Evolutionary conservation across 2,888 invertebrate genomes (phyloP).

Genomic region (Elgonia sp.): DNA sequence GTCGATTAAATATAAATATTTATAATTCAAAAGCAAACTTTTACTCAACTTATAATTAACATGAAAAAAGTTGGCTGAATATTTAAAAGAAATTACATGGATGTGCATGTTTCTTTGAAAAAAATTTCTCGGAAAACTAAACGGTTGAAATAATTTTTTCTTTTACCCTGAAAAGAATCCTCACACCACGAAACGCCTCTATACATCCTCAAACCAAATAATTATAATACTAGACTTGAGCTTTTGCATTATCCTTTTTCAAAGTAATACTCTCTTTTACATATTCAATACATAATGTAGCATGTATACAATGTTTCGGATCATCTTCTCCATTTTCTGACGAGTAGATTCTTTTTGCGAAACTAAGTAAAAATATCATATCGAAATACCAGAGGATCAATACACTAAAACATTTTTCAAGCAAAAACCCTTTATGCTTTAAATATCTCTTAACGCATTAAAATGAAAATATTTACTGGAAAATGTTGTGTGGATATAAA

Average conservation of each 20-base stretch:
- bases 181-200: neutral
- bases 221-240: conserved; percentile 25
- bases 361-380: conserved; percentile 53
- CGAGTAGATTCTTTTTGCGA: conserved; percentile 43
- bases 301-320: conserved; percentile 25
- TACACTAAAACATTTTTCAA: conserved; percentile 41
- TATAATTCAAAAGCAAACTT: no score
- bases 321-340: conserved; percentile 37
- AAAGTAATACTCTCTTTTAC: conserved; percentile 38
- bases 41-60: no score
- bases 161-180: no score
- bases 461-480: conserved; percentile 12
- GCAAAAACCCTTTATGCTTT: conserved; percentile 7
- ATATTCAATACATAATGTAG: conserved; percentile 41
- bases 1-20: no score
- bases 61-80: no score
- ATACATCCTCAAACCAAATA: conserved; percentile 5
- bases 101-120: no score
- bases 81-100: no score
- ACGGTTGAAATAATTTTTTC: no score
- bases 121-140: no score
- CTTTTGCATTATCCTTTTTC: conserved; percentile 14
- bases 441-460: conserved; percentile 38
- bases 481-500: neutral
- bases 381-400: conserved; percentile 41